Percentiles rank a stretch among this genome's conserved stretches.
These are phyloP conservation scores for Misgurnus mizolepis DNA, from an alignment of 2,113 vertebrate genomes.

Conservation along the genomic window DNA sequence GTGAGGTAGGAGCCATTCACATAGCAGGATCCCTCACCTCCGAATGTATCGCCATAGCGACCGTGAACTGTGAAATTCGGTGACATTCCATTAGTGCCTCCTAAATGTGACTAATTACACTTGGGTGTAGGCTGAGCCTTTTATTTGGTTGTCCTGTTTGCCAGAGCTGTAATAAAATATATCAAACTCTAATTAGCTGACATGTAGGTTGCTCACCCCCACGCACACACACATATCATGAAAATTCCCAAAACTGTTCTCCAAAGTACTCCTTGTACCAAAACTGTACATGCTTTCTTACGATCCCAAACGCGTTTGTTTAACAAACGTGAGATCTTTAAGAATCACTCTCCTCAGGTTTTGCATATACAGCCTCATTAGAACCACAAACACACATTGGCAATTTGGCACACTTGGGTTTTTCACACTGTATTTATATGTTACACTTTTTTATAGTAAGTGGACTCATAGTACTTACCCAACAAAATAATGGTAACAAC, in stretches of 20 bases:
- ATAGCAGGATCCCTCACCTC: not conserved
- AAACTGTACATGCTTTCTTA: too few relatives aligned
- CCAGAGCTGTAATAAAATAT: constrained; percentile 19
- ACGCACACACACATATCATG: not conserved
- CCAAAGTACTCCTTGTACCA: not conserved
- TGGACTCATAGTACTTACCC: too few relatives aligned
- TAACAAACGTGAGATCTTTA: constrained; percentile 9
- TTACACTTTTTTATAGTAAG: too few relatives aligned
- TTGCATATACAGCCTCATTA: not conserved
- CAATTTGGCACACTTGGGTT: not conserved
- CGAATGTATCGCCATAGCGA: not conserved
- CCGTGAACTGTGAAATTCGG: constrained; percentile 15
- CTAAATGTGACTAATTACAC: constrained; percentile 39
- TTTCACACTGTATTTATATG: too few relatives aligned
- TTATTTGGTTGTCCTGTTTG: constrained; percentile 7
- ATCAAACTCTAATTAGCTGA: constrained; percentile 18
- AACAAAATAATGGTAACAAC: too few relatives aligned
- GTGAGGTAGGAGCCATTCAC: not conserved
- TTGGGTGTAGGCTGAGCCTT: not conserved
- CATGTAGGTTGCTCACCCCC: not conserved
- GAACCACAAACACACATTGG: not conserved
- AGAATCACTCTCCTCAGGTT: not conserved
- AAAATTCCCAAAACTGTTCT: not conserved
- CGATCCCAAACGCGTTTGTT: not conserved
- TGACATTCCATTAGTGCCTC: constrained; percentile 34